A percentile compares a stretch with the other conserved stretches of the same genome.
phyloP scores from a whole-genome alignment of 2,113 vertebrate genomes.

The Acanthisitta chloris region DNA sequence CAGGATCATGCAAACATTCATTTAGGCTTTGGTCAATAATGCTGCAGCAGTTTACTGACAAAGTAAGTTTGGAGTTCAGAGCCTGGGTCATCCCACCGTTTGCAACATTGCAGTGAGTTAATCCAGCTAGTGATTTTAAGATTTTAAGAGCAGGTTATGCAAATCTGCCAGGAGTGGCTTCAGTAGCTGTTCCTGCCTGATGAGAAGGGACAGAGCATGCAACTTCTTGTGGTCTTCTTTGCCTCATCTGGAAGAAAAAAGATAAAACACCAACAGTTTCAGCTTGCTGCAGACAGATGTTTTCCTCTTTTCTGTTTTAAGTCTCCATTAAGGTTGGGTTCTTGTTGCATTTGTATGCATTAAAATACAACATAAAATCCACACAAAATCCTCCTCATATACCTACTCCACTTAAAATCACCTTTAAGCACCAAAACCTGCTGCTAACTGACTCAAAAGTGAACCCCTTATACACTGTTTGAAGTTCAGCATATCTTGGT shows the following conservation, averaged over 20 bases:
- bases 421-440: background rate
- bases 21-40: background rate
- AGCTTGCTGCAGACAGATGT: background rate
- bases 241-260: background rate
- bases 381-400: background rate
- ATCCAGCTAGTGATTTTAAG: background rate
- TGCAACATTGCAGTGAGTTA: background rate
- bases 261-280: background rate
- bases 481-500: background rate
- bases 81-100: background rate
- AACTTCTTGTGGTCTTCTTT: background rate
- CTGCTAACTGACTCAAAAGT: background rate
- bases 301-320: background rate
- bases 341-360: background rate
- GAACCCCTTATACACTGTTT: background rate
- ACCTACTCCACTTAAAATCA: background rate
- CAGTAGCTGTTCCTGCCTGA: background rate
- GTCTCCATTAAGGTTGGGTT: accelerated
- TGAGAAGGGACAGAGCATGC: background rate
- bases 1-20: background rate
- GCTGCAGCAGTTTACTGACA: background rate
- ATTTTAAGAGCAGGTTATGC: background rate
- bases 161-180: background rate
- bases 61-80: background rate
- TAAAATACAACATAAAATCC: background rate